These are phyloP conservation scores for Apeira syringaria DNA, from an alignment of 2,888 invertebrate species.

Conservation along the genomic window DNA sequence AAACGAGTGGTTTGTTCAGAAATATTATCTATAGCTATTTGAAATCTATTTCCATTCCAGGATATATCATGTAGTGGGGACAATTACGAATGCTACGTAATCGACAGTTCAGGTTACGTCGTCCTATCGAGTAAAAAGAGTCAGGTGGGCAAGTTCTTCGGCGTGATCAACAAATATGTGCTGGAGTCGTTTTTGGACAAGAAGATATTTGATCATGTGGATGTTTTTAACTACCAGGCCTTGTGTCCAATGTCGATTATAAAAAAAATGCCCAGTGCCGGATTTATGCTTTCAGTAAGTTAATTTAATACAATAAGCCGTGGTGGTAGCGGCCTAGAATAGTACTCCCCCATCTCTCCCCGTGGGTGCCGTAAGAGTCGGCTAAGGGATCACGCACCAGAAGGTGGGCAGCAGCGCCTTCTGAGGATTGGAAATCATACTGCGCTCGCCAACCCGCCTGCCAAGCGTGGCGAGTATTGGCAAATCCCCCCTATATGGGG, in stretches of 20 bases:
- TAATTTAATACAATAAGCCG: no score
- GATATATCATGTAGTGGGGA: conserved; percentile 76
- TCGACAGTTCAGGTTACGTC: conserved; percentile 96
- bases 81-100: conserved; percentile 91
- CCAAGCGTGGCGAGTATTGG: no score
- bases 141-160: conserved; percentile 93
- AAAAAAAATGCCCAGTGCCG: conserved; percentile 46
- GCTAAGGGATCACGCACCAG: no score
- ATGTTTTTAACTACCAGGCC: conserved; percentile 94
- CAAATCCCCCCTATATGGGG: no score
- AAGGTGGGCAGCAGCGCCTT: no score
- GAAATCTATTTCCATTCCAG: conserved; percentile 37
- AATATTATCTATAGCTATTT: no score
- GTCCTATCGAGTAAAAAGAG: conserved; percentile 86
- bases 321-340: no score
- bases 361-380: no score
- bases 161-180: conserved; percentile 86
- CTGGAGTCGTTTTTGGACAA: conserved; percentile 89
- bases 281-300: conserved; percentile 56
- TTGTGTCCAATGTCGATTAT: conserved; percentile 81
- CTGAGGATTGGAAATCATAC: no score
- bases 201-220: conserved; percentile 88
- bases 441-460: no score
- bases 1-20: no score
- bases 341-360: no score